phyloP scores from a whole-genome alignment of 1,140 invertebrate genomes.

The Aphelenchoides fujianensis region DNA sequence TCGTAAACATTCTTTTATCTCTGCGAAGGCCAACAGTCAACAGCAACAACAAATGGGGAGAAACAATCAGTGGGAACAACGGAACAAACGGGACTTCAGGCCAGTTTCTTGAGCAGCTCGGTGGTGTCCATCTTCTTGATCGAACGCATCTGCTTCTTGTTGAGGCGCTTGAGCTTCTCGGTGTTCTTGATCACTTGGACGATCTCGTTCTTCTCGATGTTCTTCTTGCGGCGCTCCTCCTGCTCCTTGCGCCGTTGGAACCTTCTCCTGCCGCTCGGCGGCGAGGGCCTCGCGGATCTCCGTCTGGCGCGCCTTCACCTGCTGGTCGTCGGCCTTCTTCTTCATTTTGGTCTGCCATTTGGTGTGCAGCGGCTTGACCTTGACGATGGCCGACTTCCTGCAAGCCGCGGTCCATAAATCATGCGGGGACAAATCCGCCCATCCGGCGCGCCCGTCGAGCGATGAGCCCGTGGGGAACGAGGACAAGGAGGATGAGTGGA shows the following conservation, averaged over 20 bases:
- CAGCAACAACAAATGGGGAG: background rate
- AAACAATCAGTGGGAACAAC: background rate
- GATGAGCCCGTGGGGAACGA: too few relatives aligned
- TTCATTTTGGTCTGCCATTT: conserved; percentile 12
- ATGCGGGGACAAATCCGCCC: background rate
- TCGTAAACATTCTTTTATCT: too few relatives aligned
- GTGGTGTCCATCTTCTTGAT: conserved; percentile 19
- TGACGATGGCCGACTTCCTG: conserved; percentile 11
- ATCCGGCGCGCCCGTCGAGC: too few relatives aligned
- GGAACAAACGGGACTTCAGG: background rate
- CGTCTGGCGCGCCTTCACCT: background rate
- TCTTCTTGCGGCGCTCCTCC: conserved; percentile 12
- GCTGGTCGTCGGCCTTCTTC: background rate
- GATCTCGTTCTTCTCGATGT: conserved; percentile 21
- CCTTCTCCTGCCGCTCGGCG: background rate
- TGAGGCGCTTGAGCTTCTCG: conserved; percentile 14
- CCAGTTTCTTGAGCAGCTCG: background rate
- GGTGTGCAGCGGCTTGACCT: background rate
- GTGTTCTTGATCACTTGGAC: conserved; percentile 22
- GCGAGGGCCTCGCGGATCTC: conserved; percentile 7
- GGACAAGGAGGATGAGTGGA: too few relatives aligned
- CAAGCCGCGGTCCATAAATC: background rate
- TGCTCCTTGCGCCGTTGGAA: conserved; percentile 5
- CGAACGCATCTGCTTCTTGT: conserved; percentile 6
- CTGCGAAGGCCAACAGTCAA: background rate